phyloP scores from a whole-genome alignment of 2,113 vertebrate genomes.

The Leptocoma aspasia region DNA sequence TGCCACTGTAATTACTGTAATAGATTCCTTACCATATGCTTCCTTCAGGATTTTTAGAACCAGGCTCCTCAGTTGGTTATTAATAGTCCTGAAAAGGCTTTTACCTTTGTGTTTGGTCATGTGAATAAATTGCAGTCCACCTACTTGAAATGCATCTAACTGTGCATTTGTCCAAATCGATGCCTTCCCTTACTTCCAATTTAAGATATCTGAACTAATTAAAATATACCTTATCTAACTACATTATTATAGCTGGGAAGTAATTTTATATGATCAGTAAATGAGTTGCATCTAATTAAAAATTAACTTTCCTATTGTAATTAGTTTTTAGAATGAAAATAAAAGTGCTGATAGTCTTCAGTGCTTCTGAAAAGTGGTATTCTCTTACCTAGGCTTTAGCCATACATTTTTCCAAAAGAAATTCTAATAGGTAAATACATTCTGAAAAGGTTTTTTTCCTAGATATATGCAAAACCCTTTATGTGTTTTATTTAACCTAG shows the following conservation, averaged over 20 bases:
- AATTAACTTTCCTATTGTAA: neutral
- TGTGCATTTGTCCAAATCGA: neutral
- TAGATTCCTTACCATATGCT: neutral
- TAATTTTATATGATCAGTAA: neutral
- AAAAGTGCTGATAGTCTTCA: neutral
- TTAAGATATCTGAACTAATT: conserved; percentile 21
- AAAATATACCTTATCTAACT: conserved; percentile 1
- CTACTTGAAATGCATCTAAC: neutral
- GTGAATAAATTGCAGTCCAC: neutral
- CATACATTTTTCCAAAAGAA: neutral
- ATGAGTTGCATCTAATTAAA: conserved; percentile 9
- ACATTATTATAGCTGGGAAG: neutral
- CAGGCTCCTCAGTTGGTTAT: neutral
- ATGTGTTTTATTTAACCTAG: neutral
- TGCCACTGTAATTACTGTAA: conserved; percentile 11
- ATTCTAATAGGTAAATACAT: neutral
- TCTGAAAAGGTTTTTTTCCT: neutral
- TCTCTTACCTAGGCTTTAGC: neutral
- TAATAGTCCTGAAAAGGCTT: neutral
- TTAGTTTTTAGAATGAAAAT: conserved; percentile 21
- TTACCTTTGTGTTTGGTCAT: neutral
- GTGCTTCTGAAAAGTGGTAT: neutral
- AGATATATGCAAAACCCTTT: neutral
- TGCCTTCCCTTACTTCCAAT: neutral
- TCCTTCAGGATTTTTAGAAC: conserved; percentile 9